A percentile compares a stretch with the other conserved stretches of the same genome.
phyloP scores from a whole-genome alignment of 2,888 invertebrate species.

The Tenthredo livida region DNA sequence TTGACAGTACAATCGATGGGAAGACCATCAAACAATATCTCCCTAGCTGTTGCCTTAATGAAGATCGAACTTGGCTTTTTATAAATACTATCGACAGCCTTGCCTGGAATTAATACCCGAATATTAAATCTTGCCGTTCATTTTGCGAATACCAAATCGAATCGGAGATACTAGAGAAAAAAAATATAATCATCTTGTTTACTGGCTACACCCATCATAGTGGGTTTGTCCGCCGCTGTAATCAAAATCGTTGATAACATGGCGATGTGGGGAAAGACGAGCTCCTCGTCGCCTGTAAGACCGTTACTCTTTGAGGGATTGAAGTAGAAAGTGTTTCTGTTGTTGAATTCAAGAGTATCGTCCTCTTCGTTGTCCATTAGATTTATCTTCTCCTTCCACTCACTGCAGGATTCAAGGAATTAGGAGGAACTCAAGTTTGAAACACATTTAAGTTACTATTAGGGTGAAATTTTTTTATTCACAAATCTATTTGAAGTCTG shows the following conservation, averaged over 20 bases:
- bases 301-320: slow-evolving; percentile 83
- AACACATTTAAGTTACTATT: neutral
- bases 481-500: neutral
- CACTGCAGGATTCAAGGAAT: slow-evolving; percentile 78
- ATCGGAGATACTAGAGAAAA: neutral
- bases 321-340: slow-evolving; percentile 85
- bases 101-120: slow-evolving; percentile 70
- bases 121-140: neutral
- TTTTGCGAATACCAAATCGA: neutral
- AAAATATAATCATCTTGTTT: neutral
- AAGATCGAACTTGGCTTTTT: slow-evolving; percentile 83
- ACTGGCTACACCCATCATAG: slow-evolving; percentile 10
- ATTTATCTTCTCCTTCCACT: slow-evolving; percentile 91
- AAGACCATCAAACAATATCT: slow-evolving; percentile 88
- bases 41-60: slow-evolving; percentile 83
- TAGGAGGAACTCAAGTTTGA: neutral
- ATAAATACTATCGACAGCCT: slow-evolving; percentile 87
- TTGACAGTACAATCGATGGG: slow-evolving; percentile 86
- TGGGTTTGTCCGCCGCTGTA: slow-evolving; percentile 81
- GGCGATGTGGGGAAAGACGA: slow-evolving; percentile 86
- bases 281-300: slow-evolving; percentile 86
- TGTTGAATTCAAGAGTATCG: slow-evolving; percentile 87
- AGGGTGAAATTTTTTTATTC: neutral
- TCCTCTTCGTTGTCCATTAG: slow-evolving; percentile 85
- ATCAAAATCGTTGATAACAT: slow-evolving; percentile 83